Base-by-base conservation (phyloP, 1,140 invertebrate genomes). In the Lysiphlebus fabarum region DNA sequence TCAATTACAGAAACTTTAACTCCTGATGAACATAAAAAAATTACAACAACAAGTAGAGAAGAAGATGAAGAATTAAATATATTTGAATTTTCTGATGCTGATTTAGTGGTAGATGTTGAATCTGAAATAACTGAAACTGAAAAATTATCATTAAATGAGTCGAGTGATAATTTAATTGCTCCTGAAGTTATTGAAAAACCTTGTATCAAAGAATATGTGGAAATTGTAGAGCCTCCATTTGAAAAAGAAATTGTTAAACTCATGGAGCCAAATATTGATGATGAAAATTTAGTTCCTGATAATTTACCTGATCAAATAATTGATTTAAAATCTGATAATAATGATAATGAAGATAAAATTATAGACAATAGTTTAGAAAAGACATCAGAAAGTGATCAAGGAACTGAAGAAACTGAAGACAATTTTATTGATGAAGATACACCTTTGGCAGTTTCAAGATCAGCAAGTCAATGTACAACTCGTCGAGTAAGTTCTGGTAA, bases 401-500 rank as follows among this genome's bases (percentile, higher is more conserved):
- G 40, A 6, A 56, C 54, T 6, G 59, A 56, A n/a, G 34, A 45
- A 5, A 14, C 37, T 14, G 59, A 61, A n/a, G 58, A 58, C 10
- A 62, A 45, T 42, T 55, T 42, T 12, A 43, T 49, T 11, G 59
- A 61, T 1, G 59, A 61, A 33, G 59, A 62, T 4, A 62, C 61
- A n/a, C 51, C 54, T 12, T 26, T 59, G 42, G 56, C 54, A 6
- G 59, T 64, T 10, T 64, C 59, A 7, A 62, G 58, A 59, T 64
- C 61, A 7, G 61, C 58, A 12, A 67, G 63, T 58, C 61, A 63
- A 53, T 65, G 63, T 36, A 65, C 61, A 11, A 63, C 63, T 5
- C 42, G 59, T 33, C 49, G 63, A 50, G 57, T 63, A 11, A 62
- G 59, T 57, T 63, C 61, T 11, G 62, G 43, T 11, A 61, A 65